Percentiles rank a stretch among this genome's conserved stretches.
phyloP scores from a whole-genome alignment of 2,888 invertebrate species.

The Protodeltote pygarga region DNA sequence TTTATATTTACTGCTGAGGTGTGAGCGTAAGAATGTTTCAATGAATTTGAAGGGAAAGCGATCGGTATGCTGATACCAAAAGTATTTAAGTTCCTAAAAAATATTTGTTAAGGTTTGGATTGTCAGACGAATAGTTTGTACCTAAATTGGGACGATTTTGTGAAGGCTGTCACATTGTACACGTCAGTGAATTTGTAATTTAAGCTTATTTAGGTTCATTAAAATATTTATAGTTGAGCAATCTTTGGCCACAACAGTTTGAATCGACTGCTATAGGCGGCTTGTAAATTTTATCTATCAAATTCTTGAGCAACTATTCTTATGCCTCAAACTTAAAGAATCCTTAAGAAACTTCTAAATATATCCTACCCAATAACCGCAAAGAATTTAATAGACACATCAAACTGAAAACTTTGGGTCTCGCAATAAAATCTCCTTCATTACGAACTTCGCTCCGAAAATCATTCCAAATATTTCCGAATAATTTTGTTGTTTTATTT shows the following conservation, averaged over 20 bases:
- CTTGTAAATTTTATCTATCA: conserved; percentile 47
- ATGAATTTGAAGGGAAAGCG: conserved; percentile 32
- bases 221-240: no score
- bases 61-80: conserved; percentile 8
- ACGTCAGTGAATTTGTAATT: no score
- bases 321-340: conserved; percentile 54
- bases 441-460: conserved; percentile 56
- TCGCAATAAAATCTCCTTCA: conserved; percentile 63
- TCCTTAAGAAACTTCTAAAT: conserved; percentile 50
- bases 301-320: conserved; percentile 56
- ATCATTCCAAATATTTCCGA: conserved; percentile 51
- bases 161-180: no score
- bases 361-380: conserved; percentile 57
- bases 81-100: conserved; percentile 18
- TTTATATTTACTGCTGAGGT: conserved; percentile 55
- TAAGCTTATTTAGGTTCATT: no score
- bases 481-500: conserved; percentile 64
- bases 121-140: conserved; percentile 17
- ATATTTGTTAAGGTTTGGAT: conserved; percentile 19
- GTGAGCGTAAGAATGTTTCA: conserved; percentile 45
- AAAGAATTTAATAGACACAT: conserved; percentile 75
- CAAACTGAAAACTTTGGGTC: conserved; percentile 63
- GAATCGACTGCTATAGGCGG: neutral
- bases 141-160: conserved; percentile 1
- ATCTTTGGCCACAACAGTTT: no score